These are phyloP conservation scores for Chaetodon auriga DNA, from an alignment of 2,113 vertebrate genomes.

Conservation along the genomic window DNA sequence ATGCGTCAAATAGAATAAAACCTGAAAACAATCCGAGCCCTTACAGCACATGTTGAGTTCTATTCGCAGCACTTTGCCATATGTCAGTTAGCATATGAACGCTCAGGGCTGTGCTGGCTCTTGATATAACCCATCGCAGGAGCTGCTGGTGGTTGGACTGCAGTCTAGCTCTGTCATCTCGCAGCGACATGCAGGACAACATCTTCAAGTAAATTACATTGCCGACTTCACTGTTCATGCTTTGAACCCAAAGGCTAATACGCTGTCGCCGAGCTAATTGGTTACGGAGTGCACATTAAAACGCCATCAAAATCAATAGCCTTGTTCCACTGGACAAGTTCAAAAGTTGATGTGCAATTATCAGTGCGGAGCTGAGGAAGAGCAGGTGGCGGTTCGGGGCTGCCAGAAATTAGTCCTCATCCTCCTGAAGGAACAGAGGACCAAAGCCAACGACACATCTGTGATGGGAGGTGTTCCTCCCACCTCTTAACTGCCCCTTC, in stretches of 20 bases:
- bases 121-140: not conserved
- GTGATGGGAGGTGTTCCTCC: slow-evolving; percentile 25
- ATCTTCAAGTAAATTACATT: not conserved
- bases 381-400: slow-evolving; percentile 57
- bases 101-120: too few relatives aligned
- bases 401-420: slow-evolving; percentile 55
- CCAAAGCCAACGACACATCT: slow-evolving; percentile 47
- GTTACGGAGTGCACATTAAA: slow-evolving; percentile 29
- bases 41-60: not conserved
- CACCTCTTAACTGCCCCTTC: not conserved
- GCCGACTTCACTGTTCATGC: slow-evolving; percentile 6
- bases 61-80: too few relatives aligned
- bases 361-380: slow-evolving; percentile 7
- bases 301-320: slow-evolving; percentile 37
- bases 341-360: slow-evolving; percentile 43
- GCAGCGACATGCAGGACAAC: not conserved
- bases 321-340: slow-evolving; percentile 50
- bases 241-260: slow-evolving; percentile 12
- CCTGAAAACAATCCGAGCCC: not conserved
- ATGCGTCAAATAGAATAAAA: slow-evolving; percentile 1
- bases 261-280: slow-evolving; percentile 23
- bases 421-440: slow-evolving; percentile 27
- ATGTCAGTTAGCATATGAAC: too few relatives aligned
- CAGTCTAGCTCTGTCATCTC: not conserved
- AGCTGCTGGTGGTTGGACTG: not conserved